These are phyloP conservation scores for Centruroides vittatus DNA, from an alignment of 1,140 invertebrate species.

Conservation along the genomic window DNA sequence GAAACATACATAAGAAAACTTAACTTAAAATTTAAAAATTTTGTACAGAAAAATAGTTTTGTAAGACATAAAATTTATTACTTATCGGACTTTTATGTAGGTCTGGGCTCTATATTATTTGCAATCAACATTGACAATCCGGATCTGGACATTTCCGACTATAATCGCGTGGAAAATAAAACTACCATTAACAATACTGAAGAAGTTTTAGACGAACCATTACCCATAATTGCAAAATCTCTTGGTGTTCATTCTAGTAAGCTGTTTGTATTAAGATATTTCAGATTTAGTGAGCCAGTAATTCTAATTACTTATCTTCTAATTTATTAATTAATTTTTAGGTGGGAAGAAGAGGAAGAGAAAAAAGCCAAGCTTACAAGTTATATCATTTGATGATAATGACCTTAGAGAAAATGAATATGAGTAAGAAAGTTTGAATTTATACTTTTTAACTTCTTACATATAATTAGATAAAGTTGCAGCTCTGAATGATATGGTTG, in stretches of 20 bases:
- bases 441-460: too few species aligned
- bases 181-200: background rate
- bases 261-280: too few species aligned
- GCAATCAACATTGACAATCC: slow-evolving; percentile 75
- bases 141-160: slow-evolving; percentile 47
- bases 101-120: slow-evolving; percentile 71
- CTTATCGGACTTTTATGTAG: slow-evolving; percentile 30
- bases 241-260: too few species aligned
- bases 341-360: slow-evolving; percentile 33
- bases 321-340: background rate
- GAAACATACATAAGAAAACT: too few species aligned
- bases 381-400: slow-evolving; percentile 49
- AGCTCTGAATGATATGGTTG: too few species aligned
- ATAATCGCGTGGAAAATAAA: background rate
- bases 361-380: slow-evolving; percentile 41
- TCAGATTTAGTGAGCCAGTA: background rate
- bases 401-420: slow-evolving; percentile 17
- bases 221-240: background rate
- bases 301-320: background rate
- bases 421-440: background rate
- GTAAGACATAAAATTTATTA: slow-evolving; percentile 3
- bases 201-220: background rate
- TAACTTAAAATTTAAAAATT: background rate
- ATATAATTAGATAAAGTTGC: too few species aligned
- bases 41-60: background rate